A percentile compares a stretch with the other conserved stretches of the same genome.
phyloP scores from a whole-genome alignment of 2,113 vertebrate genomes.

The Emydura subglobosa region DNA sequence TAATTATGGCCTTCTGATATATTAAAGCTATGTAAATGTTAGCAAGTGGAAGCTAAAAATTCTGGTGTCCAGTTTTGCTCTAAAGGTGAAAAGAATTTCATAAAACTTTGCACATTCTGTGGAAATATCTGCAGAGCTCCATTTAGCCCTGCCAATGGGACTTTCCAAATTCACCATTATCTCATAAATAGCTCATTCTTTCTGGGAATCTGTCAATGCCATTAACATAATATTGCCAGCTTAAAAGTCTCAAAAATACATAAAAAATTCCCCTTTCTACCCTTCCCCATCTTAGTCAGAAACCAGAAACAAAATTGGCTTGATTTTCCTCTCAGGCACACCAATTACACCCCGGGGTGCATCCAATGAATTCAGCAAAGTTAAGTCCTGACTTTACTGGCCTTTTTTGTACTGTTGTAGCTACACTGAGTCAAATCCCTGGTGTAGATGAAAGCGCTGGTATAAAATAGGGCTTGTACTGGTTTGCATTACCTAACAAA shows the following conservation, averaged over 20 bases:
- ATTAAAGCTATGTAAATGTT: slow-evolving; percentile 47
- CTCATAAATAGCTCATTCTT: neutral
- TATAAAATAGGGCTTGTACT: neutral
- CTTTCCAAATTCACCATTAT: slow-evolving; percentile 16
- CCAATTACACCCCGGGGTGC: neutral
- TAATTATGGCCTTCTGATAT: slow-evolving; percentile 49
- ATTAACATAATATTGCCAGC: neutral
- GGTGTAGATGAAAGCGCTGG: neutral
- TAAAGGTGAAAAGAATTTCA: neutral
- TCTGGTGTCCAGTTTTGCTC: slow-evolving; percentile 45
- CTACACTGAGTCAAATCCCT: neutral
- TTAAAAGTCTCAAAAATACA: slow-evolving; percentile 44
- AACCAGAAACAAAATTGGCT: neutral
- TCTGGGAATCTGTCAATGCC: neutral
- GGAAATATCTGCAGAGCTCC: slow-evolving; percentile 24
- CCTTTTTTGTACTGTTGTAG: neutral
- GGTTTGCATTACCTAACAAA: neutral
- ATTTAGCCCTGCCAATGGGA: slow-evolving; percentile 24
- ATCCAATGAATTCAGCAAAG: neutral
- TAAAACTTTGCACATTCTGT: slow-evolving; percentile 16
- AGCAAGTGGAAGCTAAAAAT: slow-evolving; percentile 38
- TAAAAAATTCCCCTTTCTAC: neutral
- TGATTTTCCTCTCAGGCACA: neutral
- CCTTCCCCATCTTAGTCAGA: neutral
- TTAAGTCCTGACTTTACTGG: neutral